Conservation (phyloP, 2,113 vertebrate species). For the Martes martes region DNA sequence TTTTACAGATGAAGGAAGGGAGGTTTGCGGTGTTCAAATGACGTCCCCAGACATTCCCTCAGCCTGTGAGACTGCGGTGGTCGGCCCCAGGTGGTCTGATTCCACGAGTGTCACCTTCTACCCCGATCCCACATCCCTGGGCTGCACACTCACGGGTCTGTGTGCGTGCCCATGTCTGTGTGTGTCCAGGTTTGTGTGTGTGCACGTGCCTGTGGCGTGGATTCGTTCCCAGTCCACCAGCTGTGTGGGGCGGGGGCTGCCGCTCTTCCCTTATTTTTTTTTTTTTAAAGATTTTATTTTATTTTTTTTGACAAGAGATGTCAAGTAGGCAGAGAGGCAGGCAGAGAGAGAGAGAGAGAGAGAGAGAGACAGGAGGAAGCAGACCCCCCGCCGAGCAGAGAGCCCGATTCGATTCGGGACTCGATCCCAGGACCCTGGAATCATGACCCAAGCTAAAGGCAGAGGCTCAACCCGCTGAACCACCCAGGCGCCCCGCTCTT, state of each 20-base stretch:
- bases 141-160: neutral
- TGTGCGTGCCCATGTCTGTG: neutral
- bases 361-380: too few species aligned
- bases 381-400: too few species aligned
- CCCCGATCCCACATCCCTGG: neutral
- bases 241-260: neutral
- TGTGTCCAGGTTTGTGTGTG: neutral
- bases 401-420: too few species aligned
- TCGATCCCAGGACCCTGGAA: too few species aligned
- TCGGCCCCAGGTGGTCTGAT: neutral
- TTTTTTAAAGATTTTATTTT: too few species aligned
- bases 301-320: too few species aligned
- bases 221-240: neutral
- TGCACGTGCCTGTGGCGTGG: neutral
- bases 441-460: too few species aligned
- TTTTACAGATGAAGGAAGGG: neutral
- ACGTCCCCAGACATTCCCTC: neutral
- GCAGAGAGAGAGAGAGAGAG: too few species aligned
- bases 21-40: neutral
- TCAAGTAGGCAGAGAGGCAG: too few species aligned
- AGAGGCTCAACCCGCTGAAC: too few species aligned
- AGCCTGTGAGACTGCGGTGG: rapidly evolving
- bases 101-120: neutral
- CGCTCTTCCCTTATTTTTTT: neutral
- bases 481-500: neutral